Evolutionary conservation across 2,113 vertebrate species (phyloP), one percentile per base, ranked within the genome.

Genomic region (Trachemys scripta): DNA sequence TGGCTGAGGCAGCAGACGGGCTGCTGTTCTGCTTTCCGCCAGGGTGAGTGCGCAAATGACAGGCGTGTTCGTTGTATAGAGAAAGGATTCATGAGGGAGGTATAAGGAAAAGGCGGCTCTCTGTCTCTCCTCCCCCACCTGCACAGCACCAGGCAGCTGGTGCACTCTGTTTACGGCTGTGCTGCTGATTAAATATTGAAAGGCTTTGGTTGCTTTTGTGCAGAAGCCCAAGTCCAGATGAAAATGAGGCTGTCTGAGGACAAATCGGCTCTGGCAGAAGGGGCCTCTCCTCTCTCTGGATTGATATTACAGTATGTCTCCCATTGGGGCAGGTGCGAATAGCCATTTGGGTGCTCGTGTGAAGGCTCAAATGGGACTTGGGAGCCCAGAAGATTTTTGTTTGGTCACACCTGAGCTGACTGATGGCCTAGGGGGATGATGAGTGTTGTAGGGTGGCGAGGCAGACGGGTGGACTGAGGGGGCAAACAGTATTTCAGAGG

Each of bases 161-260:
- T 84, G 38, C 76, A 42, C 0, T 5, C 86, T 84, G 24, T 93
- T 95, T 85, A 90, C 82, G 86, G 90, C 90, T 91, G 25, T 0
- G 59, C 96, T 94, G 94, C 94, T 97, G 97, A 97, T 97, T 92
- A 97, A 97, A 96, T 96, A 97, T 97, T 97, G 92, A 97, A 90
- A 95, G 45, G 29, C 31, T 83, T 96, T 90, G 35, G 2, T 96
- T 95, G 96, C 72, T 53, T 25, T 65, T 90, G 88, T 97, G 93
- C 95, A 88, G 94, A 96, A 96, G 95, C 86, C 92, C 42, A 87
- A 96, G 94, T 97, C 94, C 93, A 88, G 87, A 88, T 84, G 88
- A 80, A 94, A 95, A 95, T 45, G 80, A 94, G 95, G 96, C 95
- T 94, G 94, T 0, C 0, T 38, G 92, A 95, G 96, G 96, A 94